Percentiles rank a stretch among this genome's conserved stretches.
These are phyloP conservation scores for Dasypus novemcinctus DNA, from an alignment of 2,113 vertebrate species.

Conservation along the genomic window DNA sequence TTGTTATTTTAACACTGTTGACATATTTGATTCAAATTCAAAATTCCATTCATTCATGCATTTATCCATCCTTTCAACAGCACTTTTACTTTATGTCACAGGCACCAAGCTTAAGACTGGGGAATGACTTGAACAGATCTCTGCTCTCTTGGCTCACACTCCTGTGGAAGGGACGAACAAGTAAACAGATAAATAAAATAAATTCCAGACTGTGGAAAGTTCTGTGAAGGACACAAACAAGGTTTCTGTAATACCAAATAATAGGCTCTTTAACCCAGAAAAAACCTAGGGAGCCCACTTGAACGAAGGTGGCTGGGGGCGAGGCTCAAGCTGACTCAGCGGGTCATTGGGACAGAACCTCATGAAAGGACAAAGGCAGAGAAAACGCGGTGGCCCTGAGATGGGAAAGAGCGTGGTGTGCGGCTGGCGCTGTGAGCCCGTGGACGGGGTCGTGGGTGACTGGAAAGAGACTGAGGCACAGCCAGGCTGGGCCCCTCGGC, in stretches of 20 bases:
- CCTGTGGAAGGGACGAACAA: not conserved
- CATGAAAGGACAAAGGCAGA: not conserved
- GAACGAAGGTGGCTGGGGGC: not conserved
- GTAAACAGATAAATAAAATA: not conserved
- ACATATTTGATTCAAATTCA: slow-evolving; percentile 23
- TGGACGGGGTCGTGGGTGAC: fast-evolving
- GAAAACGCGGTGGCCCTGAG: fast-evolving
- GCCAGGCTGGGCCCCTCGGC: too few species aligned
- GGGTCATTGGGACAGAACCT: not conserved
- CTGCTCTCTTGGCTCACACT: not conserved
- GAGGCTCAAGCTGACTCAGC: not conserved
- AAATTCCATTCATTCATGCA: not conserved
- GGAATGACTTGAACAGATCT: not conserved
- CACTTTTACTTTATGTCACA: not conserved
- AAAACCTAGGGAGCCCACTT: not conserved
- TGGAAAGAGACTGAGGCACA: not conserved
- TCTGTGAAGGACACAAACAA: not conserved
- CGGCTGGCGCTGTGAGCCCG: not conserved
- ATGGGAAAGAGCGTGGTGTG: not conserved
- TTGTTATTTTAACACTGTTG: not conserved
- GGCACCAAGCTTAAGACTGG: not conserved
- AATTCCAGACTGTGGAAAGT: not conserved
- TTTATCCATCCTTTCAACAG: not conserved
- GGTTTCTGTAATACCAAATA: not conserved
- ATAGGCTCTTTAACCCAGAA: not conserved